A percentile compares a stretch with the other conserved stretches of the same genome.
Evolutionary conservation across 2,113 vertebrate species (phyloP).

Genomic region (Thermophis baileyi): DNA sequence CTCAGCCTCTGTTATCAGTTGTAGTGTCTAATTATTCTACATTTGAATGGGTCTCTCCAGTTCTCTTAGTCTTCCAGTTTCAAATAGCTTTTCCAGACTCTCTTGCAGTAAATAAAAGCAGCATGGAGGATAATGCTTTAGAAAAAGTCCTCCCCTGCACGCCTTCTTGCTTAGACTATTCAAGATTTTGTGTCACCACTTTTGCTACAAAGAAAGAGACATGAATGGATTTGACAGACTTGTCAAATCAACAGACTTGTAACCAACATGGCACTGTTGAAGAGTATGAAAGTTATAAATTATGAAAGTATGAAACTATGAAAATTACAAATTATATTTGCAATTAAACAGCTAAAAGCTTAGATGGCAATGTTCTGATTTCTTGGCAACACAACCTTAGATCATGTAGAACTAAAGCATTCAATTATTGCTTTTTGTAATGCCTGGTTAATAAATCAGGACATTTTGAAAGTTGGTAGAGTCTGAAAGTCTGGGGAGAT

Average conservation of each 20-base stretch:
- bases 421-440: neutral
- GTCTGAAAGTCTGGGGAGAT: neutral
- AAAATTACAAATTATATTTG: neutral
- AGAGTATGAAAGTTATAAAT: neutral
- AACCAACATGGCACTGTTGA: neutral
- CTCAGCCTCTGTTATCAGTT: neutral
- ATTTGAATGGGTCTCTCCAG: neutral
- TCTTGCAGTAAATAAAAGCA: neutral
- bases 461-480: neutral
- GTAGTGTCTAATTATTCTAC: constrained; percentile 2
- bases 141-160: neutral
- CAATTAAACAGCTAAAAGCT: neutral
- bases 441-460: neutral
- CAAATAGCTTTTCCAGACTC: neutral
- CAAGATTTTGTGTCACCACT: neutral
- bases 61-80: neutral
- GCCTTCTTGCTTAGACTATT: neutral
- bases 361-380: neutral
- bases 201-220: neutral
- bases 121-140: neutral
- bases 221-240: neutral
- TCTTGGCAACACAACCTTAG: neutral
- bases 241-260: neutral
- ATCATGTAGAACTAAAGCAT: neutral
- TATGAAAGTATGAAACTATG: neutral